Base-by-base conservation (phyloP, 2,113 vertebrate genomes). In the Salvelinus fontinalis region DNA sequence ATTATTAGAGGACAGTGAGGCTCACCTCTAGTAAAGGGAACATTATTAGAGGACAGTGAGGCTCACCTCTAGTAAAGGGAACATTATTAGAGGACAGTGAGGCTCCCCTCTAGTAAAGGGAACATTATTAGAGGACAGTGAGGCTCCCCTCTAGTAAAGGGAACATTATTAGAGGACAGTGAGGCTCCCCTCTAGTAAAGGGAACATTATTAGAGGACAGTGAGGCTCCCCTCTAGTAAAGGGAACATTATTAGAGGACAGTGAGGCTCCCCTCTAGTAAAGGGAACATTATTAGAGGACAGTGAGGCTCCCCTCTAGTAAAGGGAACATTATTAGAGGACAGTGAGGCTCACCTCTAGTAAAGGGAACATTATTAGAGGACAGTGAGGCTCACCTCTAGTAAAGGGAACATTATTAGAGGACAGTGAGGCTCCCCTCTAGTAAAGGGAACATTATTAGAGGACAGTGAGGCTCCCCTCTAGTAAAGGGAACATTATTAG, bases 21-120 rank as follows among this genome's bases (percentile, higher is more conserved):
- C 84, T 80, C 92, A 96, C 97, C 94, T 98, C 97, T 87, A 98
- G 94, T 84, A 98, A 93, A 78, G 97, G 97, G 81, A 98, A 98
- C 66, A 98, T 20, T 34, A 34, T 34, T 34, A 7, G 34, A 31
- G 29, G 3, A 12, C 3, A 5, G 29, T 12, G 57, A 70, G 39
- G 85, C 84, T 79, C 92, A 96, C 97, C 94, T 98, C 97, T 87
- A 98, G 94, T 84, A 98, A 93, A 78, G 96, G 97, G 81, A 98
- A 98, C 66, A 97, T 20, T 34, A 34, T 34, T 34, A 34, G 34
- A 34, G 34, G 0, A 12, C 3, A 1, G 29, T 12, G 57, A 70
- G 48, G 85, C 84, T 79, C 92, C 96, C 97, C 94, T 98, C 97
- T 87, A 98, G 94, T 84, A 98, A 93, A 78, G 97, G 97, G 81